A percentile compares a stretch with the other conserved stretches of the same genome.
phyloP scores from a whole-genome alignment of 1,140 invertebrate species.

The Brachionus manjavacas region DNA sequence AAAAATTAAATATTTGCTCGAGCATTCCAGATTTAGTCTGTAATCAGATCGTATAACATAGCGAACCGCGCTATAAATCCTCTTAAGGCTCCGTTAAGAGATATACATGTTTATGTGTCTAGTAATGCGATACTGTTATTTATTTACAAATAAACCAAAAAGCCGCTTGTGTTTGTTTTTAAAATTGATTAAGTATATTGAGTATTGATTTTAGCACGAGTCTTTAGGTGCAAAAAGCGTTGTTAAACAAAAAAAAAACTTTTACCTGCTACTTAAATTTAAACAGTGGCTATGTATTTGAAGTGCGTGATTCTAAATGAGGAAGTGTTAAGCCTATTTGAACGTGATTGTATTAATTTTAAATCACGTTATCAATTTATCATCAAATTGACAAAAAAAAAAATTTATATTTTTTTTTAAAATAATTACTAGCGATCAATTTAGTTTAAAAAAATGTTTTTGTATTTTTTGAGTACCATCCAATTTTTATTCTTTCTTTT shows the following conservation, averaged over 20 bases:
- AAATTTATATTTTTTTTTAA: neutral
- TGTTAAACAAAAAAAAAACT: neutral
- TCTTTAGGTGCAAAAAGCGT: constrained; percentile 1
- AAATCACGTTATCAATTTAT: constrained; percentile 24
- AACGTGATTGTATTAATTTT: neutral
- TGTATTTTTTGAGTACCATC: too few relatives aligned
- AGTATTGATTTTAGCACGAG: constrained; percentile 11
- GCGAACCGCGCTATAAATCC: neutral
- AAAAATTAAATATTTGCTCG: constrained; percentile 6
- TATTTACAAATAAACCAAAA: constrained; percentile 27
- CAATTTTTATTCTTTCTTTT: too few relatives aligned
- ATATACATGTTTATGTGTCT: constrained; percentile 39
- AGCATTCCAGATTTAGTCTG: constrained; percentile 16
- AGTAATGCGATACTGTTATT: constrained; percentile 41
- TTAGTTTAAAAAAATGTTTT: too few relatives aligned
- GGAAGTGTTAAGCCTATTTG: neutral
- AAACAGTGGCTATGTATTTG: constrained; percentile 20
- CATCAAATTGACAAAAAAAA: neutral
- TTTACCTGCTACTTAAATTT: neutral
- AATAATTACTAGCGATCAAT: too few relatives aligned
- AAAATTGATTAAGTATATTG: constrained; percentile 10
- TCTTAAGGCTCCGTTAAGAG: neutral
- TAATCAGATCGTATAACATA: constrained; percentile 2
- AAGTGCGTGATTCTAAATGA: neutral
- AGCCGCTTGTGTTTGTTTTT: constrained; percentile 8